Conservation (phyloP, 2,797 vertebrate species). For the Psittacula echo region DNA sequence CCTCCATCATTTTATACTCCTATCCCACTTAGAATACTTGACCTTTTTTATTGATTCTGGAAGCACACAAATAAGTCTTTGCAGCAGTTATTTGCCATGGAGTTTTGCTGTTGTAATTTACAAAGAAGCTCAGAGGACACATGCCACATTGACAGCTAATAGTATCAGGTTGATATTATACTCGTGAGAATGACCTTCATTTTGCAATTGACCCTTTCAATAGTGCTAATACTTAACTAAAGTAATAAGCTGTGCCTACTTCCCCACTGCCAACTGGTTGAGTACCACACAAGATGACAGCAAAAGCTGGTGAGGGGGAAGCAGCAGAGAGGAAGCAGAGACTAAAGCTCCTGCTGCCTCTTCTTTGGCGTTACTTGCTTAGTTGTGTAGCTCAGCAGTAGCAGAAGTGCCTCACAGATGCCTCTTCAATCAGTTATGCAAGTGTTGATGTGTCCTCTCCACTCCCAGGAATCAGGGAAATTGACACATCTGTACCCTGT, state of each 20-base stretch:
- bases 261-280: conserved; percentile 2
- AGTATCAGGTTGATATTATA: not conserved
- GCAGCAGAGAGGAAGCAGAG: not conserved
- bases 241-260: not conserved
- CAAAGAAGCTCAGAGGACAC: not conserved
- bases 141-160: not conserved
- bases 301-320: conserved; percentile 27
- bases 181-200: not conserved
- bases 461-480: not conserved
- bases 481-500: not conserved
- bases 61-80: not conserved
- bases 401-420: not conserved
- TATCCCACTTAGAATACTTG: not conserved
- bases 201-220: not conserved
- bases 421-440: not conserved
- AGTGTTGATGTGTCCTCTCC: not conserved
- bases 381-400: not conserved
- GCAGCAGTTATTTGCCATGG: not conserved
- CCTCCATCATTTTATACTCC: not conserved
- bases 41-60: not conserved
- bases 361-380: not conserved
- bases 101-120: not conserved
- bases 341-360: not conserved
- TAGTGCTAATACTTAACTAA: not conserved
- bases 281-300: conserved; percentile 42